Conservation (phyloP, 1,140 invertebrate species). For the Macrotrachela quadricornifera region DNA sequence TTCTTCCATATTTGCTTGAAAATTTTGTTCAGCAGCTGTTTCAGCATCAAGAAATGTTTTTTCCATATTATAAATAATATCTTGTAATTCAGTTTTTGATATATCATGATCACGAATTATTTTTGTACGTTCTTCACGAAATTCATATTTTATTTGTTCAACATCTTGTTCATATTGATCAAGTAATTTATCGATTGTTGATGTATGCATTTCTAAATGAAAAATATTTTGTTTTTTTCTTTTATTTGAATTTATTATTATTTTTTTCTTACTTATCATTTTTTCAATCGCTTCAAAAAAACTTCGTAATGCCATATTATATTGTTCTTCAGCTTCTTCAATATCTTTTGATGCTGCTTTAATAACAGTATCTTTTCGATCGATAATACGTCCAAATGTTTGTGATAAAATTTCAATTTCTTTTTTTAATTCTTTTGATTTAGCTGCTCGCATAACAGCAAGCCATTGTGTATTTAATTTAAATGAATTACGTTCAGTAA, state of each 20-base stretch:
- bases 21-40: conserved; percentile 29
- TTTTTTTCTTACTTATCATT: conserved; percentile 18
- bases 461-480: conserved; percentile 32
- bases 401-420: conserved; percentile 38
- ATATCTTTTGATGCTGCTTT: conserved; percentile 27
- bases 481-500: conserved; percentile 23
- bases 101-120: conserved; percentile 20
- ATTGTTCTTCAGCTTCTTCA: conserved; percentile 30
- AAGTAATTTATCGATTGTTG: conserved; percentile 23
- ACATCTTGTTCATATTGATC: conserved; percentile 23
- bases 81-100: conserved; percentile 25
- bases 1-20: conserved; percentile 14
- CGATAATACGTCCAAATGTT: conserved; percentile 31
- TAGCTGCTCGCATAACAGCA: conserved; percentile 29
- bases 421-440: conserved; percentile 71
- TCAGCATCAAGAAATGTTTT: conserved; percentile 27
- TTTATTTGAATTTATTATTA: too few species aligned
- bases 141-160: conserved; percentile 17
- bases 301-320: conserved; percentile 26
- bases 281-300: conserved; percentile 28
- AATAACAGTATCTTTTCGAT: conserved; percentile 30
- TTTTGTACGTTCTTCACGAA: conserved; percentile 22
- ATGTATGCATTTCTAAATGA: conserved; percentile 20
- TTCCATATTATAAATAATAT: conserved; percentile 32
- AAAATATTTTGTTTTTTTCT: neutral